Evolutionary conservation across 2,797 vertebrate genomes (phyloP).

Genomic region (Phataginus tricuspis): DNA sequence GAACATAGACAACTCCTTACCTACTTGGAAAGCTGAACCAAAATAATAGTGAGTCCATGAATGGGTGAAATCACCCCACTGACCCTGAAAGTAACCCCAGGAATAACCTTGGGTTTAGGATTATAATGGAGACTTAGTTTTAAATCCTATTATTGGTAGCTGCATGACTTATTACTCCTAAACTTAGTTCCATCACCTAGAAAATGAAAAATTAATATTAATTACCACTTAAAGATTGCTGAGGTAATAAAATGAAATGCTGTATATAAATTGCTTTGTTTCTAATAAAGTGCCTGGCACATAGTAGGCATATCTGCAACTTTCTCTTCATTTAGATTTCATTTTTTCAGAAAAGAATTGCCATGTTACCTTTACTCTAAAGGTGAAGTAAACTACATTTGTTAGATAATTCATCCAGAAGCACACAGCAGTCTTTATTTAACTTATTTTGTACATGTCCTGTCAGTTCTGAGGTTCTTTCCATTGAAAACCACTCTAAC

Average conservation of each 20-base stretch:
- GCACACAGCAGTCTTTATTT: background rate
- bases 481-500: background rate
- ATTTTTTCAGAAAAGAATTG: constrained; percentile 5
- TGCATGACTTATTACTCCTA: background rate
- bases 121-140: background rate
- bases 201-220: background rate
- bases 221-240: background rate
- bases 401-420: constrained; percentile 13
- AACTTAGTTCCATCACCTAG: background rate
- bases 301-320: background rate
- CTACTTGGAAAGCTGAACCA: background rate
- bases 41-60: background rate
- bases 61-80: background rate
- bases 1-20: background rate
- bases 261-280: background rate
- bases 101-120: background rate
- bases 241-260: background rate
- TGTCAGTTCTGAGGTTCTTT: background rate
- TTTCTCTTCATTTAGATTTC: background rate
- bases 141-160: background rate
- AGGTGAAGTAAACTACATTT: background rate
- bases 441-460: background rate
- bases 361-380: background rate
- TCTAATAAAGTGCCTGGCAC: background rate
- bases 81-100: background rate